Evolutionary conservation across 2,113 vertebrate species (phyloP).

Genomic region (Cyprinodon brontotheroides): DNA sequence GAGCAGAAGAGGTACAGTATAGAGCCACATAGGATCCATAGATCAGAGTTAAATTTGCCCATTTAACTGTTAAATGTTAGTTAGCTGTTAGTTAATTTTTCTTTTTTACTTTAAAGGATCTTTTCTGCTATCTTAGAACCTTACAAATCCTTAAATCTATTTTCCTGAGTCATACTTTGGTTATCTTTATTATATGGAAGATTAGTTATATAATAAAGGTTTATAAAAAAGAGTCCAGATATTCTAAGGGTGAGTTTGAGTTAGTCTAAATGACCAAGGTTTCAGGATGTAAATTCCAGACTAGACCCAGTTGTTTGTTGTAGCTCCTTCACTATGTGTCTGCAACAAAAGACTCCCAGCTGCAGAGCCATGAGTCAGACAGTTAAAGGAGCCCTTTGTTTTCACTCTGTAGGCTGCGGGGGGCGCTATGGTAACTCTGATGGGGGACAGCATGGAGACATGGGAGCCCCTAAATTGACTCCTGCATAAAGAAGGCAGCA

Average conservation of each 20-base stretch:
- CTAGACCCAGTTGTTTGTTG: slow-evolving; percentile 27
- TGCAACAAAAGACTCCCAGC: slow-evolving; percentile 52
- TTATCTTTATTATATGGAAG: too few species aligned
- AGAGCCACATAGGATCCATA: neutral
- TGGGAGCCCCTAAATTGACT: slow-evolving; percentile 21
- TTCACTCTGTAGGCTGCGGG: slow-evolving; percentile 36
- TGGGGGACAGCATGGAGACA: neutral
- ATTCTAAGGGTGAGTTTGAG: neutral
- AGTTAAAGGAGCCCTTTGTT: neutral
- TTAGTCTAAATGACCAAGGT: neutral
- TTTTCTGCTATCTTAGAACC: too few species aligned
- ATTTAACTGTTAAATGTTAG: neutral
- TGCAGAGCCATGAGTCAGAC: slow-evolving; percentile 42
- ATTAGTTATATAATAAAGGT: too few species aligned
- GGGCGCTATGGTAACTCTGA: slow-evolving; percentile 59
- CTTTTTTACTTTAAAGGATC: too few species aligned
- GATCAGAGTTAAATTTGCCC: neutral
- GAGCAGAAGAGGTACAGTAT: neutral
- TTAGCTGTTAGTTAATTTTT: too few species aligned
- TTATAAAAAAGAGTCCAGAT: neutral
- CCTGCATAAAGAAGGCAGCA: slow-evolving; percentile 42
- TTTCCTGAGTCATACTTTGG: too few species aligned
- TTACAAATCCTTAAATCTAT: too few species aligned
- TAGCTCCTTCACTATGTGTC: slow-evolving; percentile 30
- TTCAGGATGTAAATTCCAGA: slow-evolving; percentile 9